phyloP scores from a whole-genome alignment of 2,888 invertebrate species.

The Cataglyphis cursor region DNA sequence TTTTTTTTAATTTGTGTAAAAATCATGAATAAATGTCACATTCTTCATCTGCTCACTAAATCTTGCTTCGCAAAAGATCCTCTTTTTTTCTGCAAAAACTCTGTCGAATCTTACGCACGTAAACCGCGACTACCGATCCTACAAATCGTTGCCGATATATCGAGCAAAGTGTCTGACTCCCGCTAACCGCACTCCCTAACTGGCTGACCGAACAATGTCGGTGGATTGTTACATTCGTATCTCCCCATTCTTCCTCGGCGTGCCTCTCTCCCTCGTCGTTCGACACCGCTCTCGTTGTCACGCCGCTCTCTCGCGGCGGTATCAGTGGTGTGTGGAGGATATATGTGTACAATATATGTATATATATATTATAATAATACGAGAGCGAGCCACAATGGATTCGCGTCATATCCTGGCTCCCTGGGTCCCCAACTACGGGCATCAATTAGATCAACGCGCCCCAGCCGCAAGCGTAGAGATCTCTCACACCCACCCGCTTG shows the following conservation, averaged over 20 bases:
- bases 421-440: constrained; percentile 75
- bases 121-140: not conserved
- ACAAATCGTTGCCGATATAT: constrained; percentile 42
- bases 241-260: constrained; percentile 63
- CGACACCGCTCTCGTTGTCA: constrained; percentile 63
- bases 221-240: constrained; percentile 74
- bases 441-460: constrained; percentile 86
- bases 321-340: constrained; percentile 68
- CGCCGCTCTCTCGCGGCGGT: constrained; percentile 51
- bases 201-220: constrained; percentile 80
- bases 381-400: constrained; percentile 84
- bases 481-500: constrained; percentile 78
- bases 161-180: constrained; percentile 70
- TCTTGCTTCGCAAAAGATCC: not conserved
- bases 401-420: constrained; percentile 85
- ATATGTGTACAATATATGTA: constrained; percentile 60
- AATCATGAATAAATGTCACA: not conserved
- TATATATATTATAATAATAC: constrained; percentile 83
- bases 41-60: not conserved
- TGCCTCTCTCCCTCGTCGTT: constrained; percentile 65
- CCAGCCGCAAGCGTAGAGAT: constrained; percentile 77
- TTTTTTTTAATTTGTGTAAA: not conserved
- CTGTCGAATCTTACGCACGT: not conserved
- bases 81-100: not conserved
- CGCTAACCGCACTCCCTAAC: constrained; percentile 76